These are phyloP conservation scores for Vipera latastei DNA, from an alignment of 2,797 vertebrate species.

Conservation along the genomic window DNA sequence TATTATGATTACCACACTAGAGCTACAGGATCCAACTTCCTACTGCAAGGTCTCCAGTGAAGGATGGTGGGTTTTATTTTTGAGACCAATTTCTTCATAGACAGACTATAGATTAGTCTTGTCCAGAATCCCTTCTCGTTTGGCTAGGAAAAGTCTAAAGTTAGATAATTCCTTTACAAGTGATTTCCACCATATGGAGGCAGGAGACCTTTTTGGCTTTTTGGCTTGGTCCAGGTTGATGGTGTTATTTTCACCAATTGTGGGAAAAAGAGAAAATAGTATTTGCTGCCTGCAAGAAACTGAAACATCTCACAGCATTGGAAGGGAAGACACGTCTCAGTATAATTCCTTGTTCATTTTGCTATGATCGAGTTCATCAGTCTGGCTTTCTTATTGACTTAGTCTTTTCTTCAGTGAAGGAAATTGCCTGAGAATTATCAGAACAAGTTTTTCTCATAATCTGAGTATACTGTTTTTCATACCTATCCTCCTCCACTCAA, in stretches of 20 bases:
- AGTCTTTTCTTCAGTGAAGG: not conserved
- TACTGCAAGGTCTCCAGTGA: not conserved
- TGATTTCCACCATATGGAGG: not conserved
- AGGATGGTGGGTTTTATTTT: not conserved
- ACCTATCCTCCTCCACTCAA: not conserved
- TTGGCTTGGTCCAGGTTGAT: not conserved
- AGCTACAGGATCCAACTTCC: not conserved
- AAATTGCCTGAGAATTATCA: not conserved
- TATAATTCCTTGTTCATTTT: not conserved
- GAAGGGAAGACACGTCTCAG: not conserved
- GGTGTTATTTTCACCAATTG: not conserved
- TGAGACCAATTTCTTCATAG: not conserved
- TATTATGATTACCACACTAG: not conserved
- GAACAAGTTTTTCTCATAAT: not conserved
- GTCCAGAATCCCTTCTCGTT: not conserved
- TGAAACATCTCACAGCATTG: not conserved
- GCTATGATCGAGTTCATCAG: not conserved
- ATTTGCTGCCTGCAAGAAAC: not conserved
- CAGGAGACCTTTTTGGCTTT: not conserved
- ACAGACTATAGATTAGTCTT: not conserved
- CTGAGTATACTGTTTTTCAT: not conserved
- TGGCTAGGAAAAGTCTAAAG: not conserved
- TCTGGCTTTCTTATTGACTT: not conserved
- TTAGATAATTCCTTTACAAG: not conserved
- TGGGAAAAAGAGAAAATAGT: not conserved